A percentile compares a stretch with the other conserved stretches of the same genome.
Evolutionary conservation across 2,113 vertebrate genomes (phyloP).

Genomic region (Catagonus wagneri): DNA sequence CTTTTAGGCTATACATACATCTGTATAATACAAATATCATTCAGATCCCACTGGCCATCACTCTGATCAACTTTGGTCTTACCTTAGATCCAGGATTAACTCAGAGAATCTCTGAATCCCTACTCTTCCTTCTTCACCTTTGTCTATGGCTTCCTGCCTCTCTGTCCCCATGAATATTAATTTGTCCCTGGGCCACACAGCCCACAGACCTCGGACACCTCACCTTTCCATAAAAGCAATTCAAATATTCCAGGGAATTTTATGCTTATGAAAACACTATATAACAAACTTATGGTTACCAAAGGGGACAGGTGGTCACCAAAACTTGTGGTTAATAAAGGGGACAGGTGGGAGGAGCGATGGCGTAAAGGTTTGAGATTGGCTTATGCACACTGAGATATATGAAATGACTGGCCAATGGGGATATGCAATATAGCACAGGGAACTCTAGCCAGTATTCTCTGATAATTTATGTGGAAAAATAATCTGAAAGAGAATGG

Average conservation of each 20-base stretch:
- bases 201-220: neutral
- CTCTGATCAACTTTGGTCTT: neutral
- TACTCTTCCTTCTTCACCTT: neutral
- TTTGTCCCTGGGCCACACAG: neutral
- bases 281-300: too few relatives aligned
- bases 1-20: neutral
- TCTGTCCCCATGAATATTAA: neutral
- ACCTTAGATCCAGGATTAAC: neutral
- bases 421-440: too few relatives aligned
- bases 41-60: accelerated
- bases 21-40: neutral
- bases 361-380: too few relatives aligned
- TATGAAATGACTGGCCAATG: too few relatives aligned
- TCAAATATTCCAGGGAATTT: neutral
- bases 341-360: too few relatives aligned
- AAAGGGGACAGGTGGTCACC: too few relatives aligned
- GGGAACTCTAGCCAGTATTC: too few relatives aligned
- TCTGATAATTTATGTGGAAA: too few relatives aligned
- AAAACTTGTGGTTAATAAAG: too few relatives aligned
- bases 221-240: neutral
- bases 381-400: too few relatives aligned
- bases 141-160: neutral
- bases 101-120: neutral
- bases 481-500: too few relatives aligned
- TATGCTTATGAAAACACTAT: neutral